Base-by-base conservation (phyloP, 2,113 vertebrate species). In the Cephalophus harveyi region DNA sequence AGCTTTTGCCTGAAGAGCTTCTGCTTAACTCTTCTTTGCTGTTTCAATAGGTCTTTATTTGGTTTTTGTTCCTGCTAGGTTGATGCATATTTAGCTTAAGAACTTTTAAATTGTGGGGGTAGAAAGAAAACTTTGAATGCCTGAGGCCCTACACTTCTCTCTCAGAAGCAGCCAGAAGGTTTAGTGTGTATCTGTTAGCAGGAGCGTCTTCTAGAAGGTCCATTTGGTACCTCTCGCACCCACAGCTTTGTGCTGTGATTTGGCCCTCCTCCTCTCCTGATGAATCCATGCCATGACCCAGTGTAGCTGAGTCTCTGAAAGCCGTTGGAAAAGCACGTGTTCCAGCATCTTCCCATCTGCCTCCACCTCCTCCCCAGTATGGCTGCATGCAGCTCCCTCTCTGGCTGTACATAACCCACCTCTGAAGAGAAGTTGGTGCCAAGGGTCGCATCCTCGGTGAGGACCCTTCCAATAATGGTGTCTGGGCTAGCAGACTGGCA, bases 41-140 rank as follows among this genome's bases (percentile, higher is more conserved):
- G 0, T 89, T 87, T 96, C 93, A 96, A 28, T 88, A 93, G 52
- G 82, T 85, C 90, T 97, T 97, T 96, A 67, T 97, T 94, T 96
- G 78, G 36, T 78, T 89, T 82, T 79, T 79, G 91, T 96, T 95
- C 91, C 62, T 84, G 88, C 71, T 91, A 74, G 76, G 30, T 79
- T 84, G 90, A 83, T 74, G 25, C 55, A 13, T 52, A 28, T 48
- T 48, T 94, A 79, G 46, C 86, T 17, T 33, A 52, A 85, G 76
- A 74, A 64, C 92, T 54, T 88, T 81, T 40, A 33, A 89, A 40
- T 28, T 6, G 4, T 30, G 21, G 74, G 62, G 43, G 6, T 36
- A 52, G 33, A 85, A 46, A 76, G 27, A 91, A 91, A 36, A 27
- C 5, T 25, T 59, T 71, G 48, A 62, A 55, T 27, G 10, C 55